Percentiles rank a stretch among this genome's conserved stretches.
These are phyloP conservation scores for Apis dorsata DNA, from an alignment of 1,140 invertebrate genomes.

Conservation along the genomic window DNA sequence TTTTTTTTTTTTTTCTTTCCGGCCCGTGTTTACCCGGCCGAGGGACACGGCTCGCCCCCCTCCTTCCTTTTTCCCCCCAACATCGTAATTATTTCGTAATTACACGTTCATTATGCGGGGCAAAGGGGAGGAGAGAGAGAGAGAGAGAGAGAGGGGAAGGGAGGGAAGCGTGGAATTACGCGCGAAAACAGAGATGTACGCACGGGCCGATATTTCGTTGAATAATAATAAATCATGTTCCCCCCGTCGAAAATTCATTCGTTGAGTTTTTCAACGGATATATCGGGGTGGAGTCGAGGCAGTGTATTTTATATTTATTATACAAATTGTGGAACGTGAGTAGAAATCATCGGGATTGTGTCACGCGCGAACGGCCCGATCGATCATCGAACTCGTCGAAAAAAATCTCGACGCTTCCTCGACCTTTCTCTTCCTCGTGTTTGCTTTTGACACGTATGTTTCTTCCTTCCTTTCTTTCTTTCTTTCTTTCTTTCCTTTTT, in stretches of 20 bases:
- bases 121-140: not conserved
- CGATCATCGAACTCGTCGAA: constrained; percentile 33
- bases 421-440: constrained; percentile 20
- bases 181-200: constrained; percentile 2
- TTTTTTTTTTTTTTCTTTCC: not conserved
- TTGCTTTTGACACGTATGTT: constrained; percentile 59
- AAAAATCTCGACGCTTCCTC: not conserved
- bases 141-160: too few species aligned
- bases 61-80: constrained; percentile 13
- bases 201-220: not conserved
- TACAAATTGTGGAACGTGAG: constrained; percentile 13
- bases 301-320: constrained; percentile 27
- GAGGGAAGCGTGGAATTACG: constrained; percentile 8
- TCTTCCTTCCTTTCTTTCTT: constrained; percentile 38
- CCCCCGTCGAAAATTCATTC: not conserved
- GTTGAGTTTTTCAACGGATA: not conserved
- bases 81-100: constrained; percentile 63
- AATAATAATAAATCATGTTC: constrained; percentile 15
- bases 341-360: not conserved
- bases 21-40: constrained; percentile 24
- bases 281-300: not conserved
- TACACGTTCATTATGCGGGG: constrained; percentile 57
- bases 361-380: constrained; percentile 1
- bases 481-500: constrained; percentile 37
- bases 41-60: constrained; percentile 43